A percentile compares a stretch with the other conserved stretches of the same genome.
phyloP scores from a whole-genome alignment of 2,888 invertebrate genomes.

The Hirtodrosophila confusa region DNA sequence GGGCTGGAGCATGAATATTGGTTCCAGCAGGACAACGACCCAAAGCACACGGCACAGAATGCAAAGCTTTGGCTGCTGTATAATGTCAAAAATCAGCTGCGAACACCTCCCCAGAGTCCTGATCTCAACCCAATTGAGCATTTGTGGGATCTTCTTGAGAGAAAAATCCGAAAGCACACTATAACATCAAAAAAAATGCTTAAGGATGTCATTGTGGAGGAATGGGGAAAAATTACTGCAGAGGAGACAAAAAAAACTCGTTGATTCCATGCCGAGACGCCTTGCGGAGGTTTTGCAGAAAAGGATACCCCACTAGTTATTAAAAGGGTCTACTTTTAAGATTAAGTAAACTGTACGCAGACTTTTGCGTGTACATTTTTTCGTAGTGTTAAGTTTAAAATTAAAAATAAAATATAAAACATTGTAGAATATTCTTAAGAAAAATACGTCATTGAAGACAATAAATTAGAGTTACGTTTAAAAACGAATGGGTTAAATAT shows the following conservation, averaged over 20 bases:
- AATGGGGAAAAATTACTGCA: constrained; percentile 20
- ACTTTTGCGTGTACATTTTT: constrained; percentile 6
- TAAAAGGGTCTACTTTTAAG: not conserved
- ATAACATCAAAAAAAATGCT: constrained; percentile 17
- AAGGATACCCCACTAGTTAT: not conserved
- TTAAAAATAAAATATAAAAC: too few relatives aligned
- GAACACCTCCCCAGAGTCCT: too few relatives aligned
- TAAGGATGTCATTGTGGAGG: constrained; percentile 20
- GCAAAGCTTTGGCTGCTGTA: too few relatives aligned
- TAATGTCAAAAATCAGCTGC: too few relatives aligned
- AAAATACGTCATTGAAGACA: too few relatives aligned
- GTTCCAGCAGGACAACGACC: constrained; percentile 5
- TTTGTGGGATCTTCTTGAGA: too few relatives aligned
- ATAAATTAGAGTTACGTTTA: too few relatives aligned
- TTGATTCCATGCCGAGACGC: constrained; percentile 24
- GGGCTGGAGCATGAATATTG: constrained; percentile 9
- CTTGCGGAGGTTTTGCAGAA: constrained; percentile 7
- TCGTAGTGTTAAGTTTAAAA: constrained; percentile 1
- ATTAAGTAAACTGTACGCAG: not conserved
- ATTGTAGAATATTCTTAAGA: too few relatives aligned
- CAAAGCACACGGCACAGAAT: too few relatives aligned
- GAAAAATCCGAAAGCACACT: too few relatives aligned
- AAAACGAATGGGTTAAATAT: not conserved
- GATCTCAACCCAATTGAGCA: too few relatives aligned
- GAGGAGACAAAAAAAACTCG: constrained; percentile 21